A percentile compares a stretch with the other conserved stretches of the same genome.
Conservation (phyloP, 2,888 invertebrate genomes). For the Stenotaenia linearis region DNA sequence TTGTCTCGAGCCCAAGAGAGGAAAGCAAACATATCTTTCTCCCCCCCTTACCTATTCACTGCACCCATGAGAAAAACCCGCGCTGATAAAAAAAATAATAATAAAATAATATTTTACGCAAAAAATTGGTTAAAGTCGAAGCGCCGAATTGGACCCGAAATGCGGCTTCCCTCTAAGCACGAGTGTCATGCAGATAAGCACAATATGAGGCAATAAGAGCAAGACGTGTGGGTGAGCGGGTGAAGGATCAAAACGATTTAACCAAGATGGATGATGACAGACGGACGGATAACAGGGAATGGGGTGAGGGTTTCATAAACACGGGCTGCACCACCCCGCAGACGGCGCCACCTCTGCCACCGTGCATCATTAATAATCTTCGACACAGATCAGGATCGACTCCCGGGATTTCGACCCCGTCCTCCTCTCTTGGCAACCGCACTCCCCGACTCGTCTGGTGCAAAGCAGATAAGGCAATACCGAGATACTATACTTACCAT, state of each 20-base stretch:
- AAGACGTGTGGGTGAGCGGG: constrained; percentile 11
- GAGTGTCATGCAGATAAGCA: constrained; percentile 5
- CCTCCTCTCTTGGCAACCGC: not conserved
- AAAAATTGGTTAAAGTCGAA: no score
- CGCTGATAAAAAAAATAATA: not conserved
- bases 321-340: not conserved
- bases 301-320: not conserved
- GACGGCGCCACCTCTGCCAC: constrained; percentile 19
- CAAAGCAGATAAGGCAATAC: not conserved
- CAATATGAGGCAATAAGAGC: constrained; percentile 8
- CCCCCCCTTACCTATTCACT: not conserved
- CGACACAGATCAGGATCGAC: constrained; percentile 15
- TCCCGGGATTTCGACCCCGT: constrained; percentile 11
- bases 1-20: not conserved
- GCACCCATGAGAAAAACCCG: not conserved
- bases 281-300: not conserved
- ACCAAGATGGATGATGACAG: constrained; percentile 19
- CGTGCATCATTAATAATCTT: constrained; percentile 4
- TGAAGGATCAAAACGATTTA: constrained; percentile 11
- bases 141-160: no score
- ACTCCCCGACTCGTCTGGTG: not conserved
- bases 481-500: not conserved
- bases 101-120: not conserved
- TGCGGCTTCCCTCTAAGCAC: not conserved
- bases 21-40: not conserved